These are phyloP conservation scores for Sinopyrophorus schimmeli DNA, from an alignment of 2,888 invertebrate genomes.

Conservation along the genomic window DNA sequence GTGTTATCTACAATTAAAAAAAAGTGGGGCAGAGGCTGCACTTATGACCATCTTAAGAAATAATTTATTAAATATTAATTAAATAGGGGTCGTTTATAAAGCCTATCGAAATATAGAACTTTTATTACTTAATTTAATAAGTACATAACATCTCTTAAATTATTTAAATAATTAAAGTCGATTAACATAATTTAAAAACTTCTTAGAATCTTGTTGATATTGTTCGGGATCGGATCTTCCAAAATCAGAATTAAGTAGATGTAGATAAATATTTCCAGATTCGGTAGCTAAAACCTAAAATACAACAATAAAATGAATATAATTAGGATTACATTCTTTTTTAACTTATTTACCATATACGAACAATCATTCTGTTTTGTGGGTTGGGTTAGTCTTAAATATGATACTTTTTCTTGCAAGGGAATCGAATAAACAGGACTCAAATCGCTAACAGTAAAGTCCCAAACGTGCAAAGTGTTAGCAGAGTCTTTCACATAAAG, in stretches of 20 bases:
- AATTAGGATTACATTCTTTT: too few species aligned
- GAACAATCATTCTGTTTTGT: conserved; percentile 45
- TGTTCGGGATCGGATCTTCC: conserved; percentile 49
- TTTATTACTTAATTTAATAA: too few species aligned
- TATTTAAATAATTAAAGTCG: conserved; percentile 50
- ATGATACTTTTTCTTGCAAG: conserved; percentile 52
- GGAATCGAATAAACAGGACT: conserved; percentile 56
- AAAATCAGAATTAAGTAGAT: conserved; percentile 56
- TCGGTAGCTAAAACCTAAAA: conserved; percentile 57
- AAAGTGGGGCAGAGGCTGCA: too few species aligned
- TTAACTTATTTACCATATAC: conserved; percentile 59
- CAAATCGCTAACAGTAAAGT: conserved; percentile 58
- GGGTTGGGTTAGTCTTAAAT: conserved; percentile 56
- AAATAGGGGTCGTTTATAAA: too few species aligned
- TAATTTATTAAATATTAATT: too few species aligned
- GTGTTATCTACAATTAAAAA: too few species aligned
- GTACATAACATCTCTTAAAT: too few species aligned
- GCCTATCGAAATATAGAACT: too few species aligned
- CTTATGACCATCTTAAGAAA: too few species aligned
- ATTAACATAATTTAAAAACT: conserved; percentile 57
- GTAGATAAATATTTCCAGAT: conserved; percentile 54
- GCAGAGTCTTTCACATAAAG: conserved; percentile 57
- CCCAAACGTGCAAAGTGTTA: conserved; percentile 59
- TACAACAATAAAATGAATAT: neutral
- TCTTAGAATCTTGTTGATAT: conserved; percentile 53